phyloP scores from a whole-genome alignment of 2,888 invertebrate genomes.

The Tiliacea citrago region DNA sequence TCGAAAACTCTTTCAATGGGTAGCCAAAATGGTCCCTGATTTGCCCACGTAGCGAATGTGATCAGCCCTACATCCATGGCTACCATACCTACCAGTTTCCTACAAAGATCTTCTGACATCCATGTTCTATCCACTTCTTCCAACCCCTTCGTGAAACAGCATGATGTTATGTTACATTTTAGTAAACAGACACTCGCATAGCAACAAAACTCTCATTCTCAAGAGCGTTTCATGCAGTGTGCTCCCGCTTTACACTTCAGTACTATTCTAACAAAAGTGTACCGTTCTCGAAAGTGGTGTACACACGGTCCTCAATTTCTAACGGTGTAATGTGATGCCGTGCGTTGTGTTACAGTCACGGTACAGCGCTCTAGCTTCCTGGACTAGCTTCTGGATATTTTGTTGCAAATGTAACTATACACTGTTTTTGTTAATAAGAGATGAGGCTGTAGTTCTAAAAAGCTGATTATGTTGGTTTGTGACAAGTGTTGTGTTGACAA shows the following conservation, averaged over 20 bases:
- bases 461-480: neutral
- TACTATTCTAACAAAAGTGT: conserved; percentile 47
- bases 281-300: conserved; percentile 60
- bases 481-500: neutral
- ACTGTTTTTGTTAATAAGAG: conserved; percentile 7
- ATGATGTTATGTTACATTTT: neutral
- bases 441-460: neutral
- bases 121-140: neutral
- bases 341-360: conserved; percentile 64
- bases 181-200: neutral
- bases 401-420: conserved; percentile 46
- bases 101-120: neutral
- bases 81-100: too few species aligned
- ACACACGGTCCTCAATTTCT: conserved; percentile 57
- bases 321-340: conserved; percentile 59
- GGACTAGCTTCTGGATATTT: conserved; percentile 54
- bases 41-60: neutral
- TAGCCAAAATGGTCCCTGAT: too few species aligned
- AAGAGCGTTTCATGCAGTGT: conserved; percentile 25
- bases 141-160: too few species aligned
- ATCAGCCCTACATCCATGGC: too few species aligned
- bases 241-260: conserved; percentile 44
- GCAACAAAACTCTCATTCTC: conserved; percentile 20
- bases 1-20: too few species aligned
- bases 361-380: conserved; percentile 57